Percentiles rank a stretch among this genome's conserved stretches.
Evolutionary conservation across 2,113 vertebrate genomes (phyloP).

Genomic region (Dipodomys merriami): DNA sequence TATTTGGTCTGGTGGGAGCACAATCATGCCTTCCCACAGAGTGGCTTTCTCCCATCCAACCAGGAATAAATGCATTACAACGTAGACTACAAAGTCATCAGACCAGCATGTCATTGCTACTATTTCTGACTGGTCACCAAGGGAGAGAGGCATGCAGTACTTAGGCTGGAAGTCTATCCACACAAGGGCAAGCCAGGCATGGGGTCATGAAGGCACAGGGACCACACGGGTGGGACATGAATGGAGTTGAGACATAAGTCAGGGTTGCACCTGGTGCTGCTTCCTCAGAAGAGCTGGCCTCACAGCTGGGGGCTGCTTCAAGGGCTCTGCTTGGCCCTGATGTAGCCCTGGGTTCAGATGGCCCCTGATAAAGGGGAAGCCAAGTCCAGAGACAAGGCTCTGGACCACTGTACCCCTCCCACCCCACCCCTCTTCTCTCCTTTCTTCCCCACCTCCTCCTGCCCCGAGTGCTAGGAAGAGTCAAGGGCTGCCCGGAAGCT

Average conservation of each 20-base stretch:
- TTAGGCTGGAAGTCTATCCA: background rate
- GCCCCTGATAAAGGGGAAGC: background rate
- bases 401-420: background rate
- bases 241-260: background rate
- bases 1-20: background rate
- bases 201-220: background rate
- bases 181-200: background rate
- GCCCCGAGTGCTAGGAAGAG: background rate
- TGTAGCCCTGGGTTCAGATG: background rate
- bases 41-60: background rate
- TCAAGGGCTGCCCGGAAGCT: background rate
- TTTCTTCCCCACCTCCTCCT: background rate
- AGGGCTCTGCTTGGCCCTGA: accelerated
- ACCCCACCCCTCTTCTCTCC: background rate
- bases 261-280: background rate
- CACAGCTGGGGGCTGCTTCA: accelerated
- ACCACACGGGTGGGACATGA: background rate
- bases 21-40: background rate
- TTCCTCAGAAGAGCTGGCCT: background rate
- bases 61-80: background rate
- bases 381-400: background rate
- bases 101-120: accelerated
- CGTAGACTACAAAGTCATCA: too few relatives aligned
- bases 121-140: accelerated
- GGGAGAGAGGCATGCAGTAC: too few relatives aligned